phyloP scores from a whole-genome alignment of 2,888 invertebrate genomes.

The Dendrolimus houi region DNA sequence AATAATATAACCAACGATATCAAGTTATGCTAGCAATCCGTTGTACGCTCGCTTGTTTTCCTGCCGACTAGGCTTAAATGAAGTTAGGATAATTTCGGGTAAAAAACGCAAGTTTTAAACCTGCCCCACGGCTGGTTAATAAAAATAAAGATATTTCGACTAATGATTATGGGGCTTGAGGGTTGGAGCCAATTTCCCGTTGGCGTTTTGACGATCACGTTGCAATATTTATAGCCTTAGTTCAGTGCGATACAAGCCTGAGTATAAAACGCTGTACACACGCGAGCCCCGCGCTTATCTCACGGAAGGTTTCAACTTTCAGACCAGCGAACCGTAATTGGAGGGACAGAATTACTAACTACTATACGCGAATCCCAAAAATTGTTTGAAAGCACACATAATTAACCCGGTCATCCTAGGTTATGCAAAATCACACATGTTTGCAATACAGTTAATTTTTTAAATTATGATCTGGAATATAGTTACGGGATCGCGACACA shows the following conservation, averaged over 20 bases:
- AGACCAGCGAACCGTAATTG: constrained; percentile 14
- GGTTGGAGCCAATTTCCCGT: constrained; percentile 39
- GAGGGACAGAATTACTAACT: constrained; percentile 5
- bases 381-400: neutral
- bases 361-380: neutral
- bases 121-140: neutral
- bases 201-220: constrained; percentile 35
- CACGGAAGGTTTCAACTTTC: constrained; percentile 19
- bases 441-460: too few relatives aligned
- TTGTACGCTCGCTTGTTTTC: too few relatives aligned
- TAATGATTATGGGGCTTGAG: constrained; percentile 19
- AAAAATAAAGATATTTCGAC: constrained; percentile 5
- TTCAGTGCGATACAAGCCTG: constrained; percentile 21
- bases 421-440: too few relatives aligned
- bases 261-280: constrained; percentile 25
- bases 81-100: too few relatives aligned
- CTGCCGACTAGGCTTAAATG: too few relatives aligned
- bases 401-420: neutral
- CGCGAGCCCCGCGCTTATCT: constrained; percentile 34
- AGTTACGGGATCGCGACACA: too few relatives aligned
- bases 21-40: too few relatives aligned
- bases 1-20: too few relatives aligned
- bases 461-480: too few relatives aligned
- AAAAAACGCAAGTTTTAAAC: too few relatives aligned
- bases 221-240: constrained; percentile 38